A percentile compares a stretch with the other conserved stretches of the same genome.
These are phyloP conservation scores for Drosophila melanica DNA, from an alignment of 1,140 invertebrate species.

Conservation along the genomic window DNA sequence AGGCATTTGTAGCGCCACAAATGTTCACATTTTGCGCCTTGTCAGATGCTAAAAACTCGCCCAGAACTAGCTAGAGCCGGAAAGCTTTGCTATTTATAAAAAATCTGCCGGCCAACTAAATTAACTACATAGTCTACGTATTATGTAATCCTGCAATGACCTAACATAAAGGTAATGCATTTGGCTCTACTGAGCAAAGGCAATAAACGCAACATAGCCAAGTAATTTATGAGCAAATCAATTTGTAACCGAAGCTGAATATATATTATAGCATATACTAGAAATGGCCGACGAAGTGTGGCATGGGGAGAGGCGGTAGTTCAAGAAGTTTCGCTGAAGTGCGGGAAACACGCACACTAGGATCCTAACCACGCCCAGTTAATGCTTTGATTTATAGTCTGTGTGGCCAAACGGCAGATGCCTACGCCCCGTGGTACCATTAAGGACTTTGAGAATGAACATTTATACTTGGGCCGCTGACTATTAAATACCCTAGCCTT, in stretches of 20 bases:
- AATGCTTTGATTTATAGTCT: slow-evolving; percentile 76
- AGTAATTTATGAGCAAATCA: slow-evolving; percentile 74
- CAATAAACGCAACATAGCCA: slow-evolving; percentile 37
- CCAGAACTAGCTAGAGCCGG: slow-evolving; percentile 8
- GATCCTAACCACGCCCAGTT: slow-evolving; percentile 58
- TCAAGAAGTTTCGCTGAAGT: slow-evolving; percentile 31
- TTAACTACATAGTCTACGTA: slow-evolving; percentile 31
- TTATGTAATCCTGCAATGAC: background rate
- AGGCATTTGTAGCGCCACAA: slow-evolving; percentile 66
- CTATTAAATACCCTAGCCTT: background rate
- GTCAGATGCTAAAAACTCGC: slow-evolving; percentile 42
- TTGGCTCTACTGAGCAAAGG: background rate
- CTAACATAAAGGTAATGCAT: slow-evolving; percentile 59
- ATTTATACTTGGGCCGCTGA: background rate
- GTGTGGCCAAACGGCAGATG: slow-evolving; percentile 28
- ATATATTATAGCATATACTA: slow-evolving; percentile 4
- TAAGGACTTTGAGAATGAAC: background rate
- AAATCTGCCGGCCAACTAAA: slow-evolving; percentile 11
- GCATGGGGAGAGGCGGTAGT: no score
- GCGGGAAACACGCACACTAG: slow-evolving; percentile 28
- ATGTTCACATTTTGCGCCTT: slow-evolving; percentile 66
- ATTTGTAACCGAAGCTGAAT: slow-evolving; percentile 62
- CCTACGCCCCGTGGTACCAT: slow-evolving; percentile 44
- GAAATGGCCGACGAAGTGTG: slow-evolving; percentile 1
- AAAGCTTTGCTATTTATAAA: slow-evolving; percentile 44